phyloP scores from a whole-genome alignment of 2,888 invertebrate species.

The Noctua comes region DNA sequence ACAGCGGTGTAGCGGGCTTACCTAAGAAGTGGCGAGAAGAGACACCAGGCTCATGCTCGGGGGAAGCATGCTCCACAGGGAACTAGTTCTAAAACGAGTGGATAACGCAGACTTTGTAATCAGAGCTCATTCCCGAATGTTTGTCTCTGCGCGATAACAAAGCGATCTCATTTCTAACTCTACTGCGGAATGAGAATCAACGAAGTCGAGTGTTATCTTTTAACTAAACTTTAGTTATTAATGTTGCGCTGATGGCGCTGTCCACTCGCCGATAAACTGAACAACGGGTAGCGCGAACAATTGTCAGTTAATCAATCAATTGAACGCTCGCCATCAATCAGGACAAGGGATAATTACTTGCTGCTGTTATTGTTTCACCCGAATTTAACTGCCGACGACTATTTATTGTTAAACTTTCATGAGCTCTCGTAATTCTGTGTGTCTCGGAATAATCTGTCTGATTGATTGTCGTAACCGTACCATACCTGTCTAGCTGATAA shows the following conservation, averaged over 20 bases:
- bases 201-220: slow-evolving; percentile 47
- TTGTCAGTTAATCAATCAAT: slow-evolving; percentile 68
- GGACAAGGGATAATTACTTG: slow-evolving; percentile 45
- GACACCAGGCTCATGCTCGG: not conserved
- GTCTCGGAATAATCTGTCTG: slow-evolving; percentile 33
- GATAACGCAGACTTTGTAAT: not conserved
- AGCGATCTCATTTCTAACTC: slow-evolving; percentile 12
- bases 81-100: not conserved
- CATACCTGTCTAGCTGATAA: slow-evolving; percentile 13
- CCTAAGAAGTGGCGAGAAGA: not conserved
- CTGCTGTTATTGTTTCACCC: slow-evolving; percentile 46
- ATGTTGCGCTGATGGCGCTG: slow-evolving; percentile 35
- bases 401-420: slow-evolving; percentile 69
- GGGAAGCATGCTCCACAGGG: not conserved
- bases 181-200: slow-evolving; percentile 31
- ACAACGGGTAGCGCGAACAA: slow-evolving; percentile 18
- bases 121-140: not conserved
- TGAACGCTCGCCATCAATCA: slow-evolving; percentile 66
- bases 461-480: slow-evolving; percentile 30
- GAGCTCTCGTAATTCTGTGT: slow-evolving; percentile 41
- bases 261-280: slow-evolving; percentile 26
- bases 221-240: slow-evolving; percentile 55
- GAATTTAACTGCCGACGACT: slow-evolving; percentile 44
- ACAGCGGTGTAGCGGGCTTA: not conserved
- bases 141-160: slow-evolving; percentile 4